Evolutionary conservation across 2,797 vertebrate genomes (phyloP).

Genomic region (Betta splendens): DNA sequence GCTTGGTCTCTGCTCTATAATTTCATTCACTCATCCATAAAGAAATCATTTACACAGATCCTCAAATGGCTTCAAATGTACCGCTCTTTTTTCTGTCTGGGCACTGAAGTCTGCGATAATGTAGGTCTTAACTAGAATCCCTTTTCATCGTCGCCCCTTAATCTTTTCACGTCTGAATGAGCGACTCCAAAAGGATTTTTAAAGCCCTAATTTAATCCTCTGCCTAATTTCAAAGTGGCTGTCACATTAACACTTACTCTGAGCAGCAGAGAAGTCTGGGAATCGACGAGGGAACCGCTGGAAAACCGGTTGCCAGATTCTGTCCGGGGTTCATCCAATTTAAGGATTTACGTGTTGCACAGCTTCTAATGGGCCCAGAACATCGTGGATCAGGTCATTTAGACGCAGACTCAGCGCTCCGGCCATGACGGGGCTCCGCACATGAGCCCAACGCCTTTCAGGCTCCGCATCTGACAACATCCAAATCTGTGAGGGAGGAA

Average conservation of each 20-base stretch:
- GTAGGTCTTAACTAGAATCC: conserved; percentile 72
- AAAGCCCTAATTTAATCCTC: conserved; percentile 78
- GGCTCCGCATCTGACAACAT: too few species aligned
- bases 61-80: conserved; percentile 64
- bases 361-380: conserved; percentile 3
- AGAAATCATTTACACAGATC: conserved; percentile 69
- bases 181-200: conserved; percentile 75
- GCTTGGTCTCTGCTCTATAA: conserved; percentile 52
- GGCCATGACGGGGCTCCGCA: background rate
- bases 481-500: too few species aligned
- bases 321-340: conserved; percentile 28
- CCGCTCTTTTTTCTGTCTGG: conserved; percentile 44
- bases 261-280: conserved; percentile 48
- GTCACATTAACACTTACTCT: conserved; percentile 60
- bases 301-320: conserved; percentile 35
- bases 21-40: conserved; percentile 71
- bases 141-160: conserved; percentile 74
- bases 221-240: conserved; percentile 76
- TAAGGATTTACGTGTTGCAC: conserved; percentile 35
- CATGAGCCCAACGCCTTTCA: background rate
- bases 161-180: conserved; percentile 78
- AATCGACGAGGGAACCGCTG: conserved; percentile 23
- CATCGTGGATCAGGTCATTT: background rate
- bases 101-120: conserved; percentile 64
- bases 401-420: background rate